These are phyloP conservation scores for Rhopalosiphum padi DNA, from an alignment of 1,140 invertebrate species.

Conservation along the genomic window DNA sequence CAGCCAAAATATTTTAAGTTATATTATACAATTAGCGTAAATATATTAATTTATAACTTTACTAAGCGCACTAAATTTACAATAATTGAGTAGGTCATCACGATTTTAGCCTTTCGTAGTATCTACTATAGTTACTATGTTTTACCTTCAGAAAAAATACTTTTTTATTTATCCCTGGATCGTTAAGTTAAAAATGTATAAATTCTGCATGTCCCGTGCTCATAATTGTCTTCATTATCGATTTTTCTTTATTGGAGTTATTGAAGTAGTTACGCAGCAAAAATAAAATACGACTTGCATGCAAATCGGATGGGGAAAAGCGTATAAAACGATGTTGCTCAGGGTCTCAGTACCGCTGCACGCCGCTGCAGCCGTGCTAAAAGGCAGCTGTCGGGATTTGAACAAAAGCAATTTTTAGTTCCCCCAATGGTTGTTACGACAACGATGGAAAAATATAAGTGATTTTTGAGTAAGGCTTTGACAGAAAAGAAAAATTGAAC, in stretches of 20 bases:
- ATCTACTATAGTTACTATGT: neutral
- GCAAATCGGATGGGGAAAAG: neutral
- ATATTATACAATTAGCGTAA: neutral
- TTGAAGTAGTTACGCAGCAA: neutral
- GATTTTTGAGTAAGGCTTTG: conserved; percentile 11
- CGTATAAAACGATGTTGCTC: neutral
- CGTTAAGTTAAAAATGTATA: neutral
- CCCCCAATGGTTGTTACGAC: conserved; percentile 3
- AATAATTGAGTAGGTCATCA: neutral
- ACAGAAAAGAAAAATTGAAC: neutral
- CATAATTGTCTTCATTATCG: neutral
- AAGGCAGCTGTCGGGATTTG: conserved; percentile 36
- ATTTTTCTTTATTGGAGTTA: neutral
- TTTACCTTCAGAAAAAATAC: neutral
- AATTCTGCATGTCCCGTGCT: neutral
- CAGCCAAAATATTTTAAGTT: neutral
- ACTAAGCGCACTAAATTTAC: neutral
- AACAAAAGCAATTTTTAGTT: conserved; percentile 34
- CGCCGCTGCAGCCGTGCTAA: neutral
- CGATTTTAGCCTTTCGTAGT: neutral
- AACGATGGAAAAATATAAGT: neutral
- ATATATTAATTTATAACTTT: neutral
- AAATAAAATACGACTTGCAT: neutral
- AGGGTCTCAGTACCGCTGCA: neutral
- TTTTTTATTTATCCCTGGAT: neutral